Evolutionary conservation across 2,888 invertebrate genomes (phyloP).

Genomic region (Amphipyra berbera): DNA sequence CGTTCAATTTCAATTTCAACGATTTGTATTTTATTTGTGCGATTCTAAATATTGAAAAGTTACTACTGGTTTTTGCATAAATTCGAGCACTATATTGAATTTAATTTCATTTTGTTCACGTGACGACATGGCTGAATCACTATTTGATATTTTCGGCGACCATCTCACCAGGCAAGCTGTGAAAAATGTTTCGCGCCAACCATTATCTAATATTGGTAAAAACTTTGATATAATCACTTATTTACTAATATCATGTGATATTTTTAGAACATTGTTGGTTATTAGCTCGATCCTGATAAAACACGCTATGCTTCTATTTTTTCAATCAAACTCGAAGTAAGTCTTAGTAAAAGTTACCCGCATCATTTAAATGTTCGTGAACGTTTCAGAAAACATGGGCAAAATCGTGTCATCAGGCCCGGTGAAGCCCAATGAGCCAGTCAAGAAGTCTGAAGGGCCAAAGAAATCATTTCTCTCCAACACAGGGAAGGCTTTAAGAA

Average conservation of each 20-base stretch:
- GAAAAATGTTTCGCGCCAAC: conserved; percentile 81
- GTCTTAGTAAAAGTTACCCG: conserved; percentile 7
- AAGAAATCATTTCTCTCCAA: conserved; percentile 84
- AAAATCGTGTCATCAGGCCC: conserved; percentile 76
- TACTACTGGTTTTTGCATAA: not conserved
- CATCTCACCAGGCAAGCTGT: conserved; percentile 72
- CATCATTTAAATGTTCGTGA: not conserved
- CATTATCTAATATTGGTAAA: conserved; percentile 80
- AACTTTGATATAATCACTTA: conserved; percentile 24
- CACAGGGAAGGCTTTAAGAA: conserved; percentile 78
- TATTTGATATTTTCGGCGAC: conserved; percentile 83
- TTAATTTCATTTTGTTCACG: not conserved
- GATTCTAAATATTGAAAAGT: not conserved
- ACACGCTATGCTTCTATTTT: not conserved
- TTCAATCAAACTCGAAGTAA: too few relatives aligned
- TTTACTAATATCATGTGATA: not conserved
- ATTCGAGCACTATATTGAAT: not conserved
- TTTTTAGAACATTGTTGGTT: not conserved
- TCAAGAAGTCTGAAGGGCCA: conserved; percentile 73
- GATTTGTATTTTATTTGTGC: conserved; percentile 6
- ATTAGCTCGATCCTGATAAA: not conserved
- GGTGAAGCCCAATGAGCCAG: conserved; percentile 79
- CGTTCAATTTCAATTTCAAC: conserved; percentile 7
- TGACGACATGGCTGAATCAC: conserved; percentile 75
- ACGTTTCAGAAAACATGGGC: conserved; percentile 80